Evolutionary conservation across 2,888 invertebrate genomes (phyloP), one percentile per base, ranked within the genome.

Genomic region (Vanessa cardui): DNA sequence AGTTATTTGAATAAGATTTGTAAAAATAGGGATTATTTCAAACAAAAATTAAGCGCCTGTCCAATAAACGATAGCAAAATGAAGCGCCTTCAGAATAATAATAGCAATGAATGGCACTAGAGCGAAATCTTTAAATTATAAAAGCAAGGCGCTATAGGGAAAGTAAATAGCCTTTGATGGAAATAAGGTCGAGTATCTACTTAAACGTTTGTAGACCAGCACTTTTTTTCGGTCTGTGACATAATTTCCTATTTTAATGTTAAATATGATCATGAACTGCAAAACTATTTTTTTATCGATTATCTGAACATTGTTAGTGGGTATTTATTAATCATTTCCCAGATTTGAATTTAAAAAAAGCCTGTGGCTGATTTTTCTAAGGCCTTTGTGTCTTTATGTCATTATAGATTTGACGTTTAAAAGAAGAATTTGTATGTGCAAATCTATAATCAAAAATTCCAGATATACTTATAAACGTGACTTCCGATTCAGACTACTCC

Each of bases 111-210:
- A 45, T 44, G 45, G 31, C 54, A 52, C 45, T 33, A 46, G 45
- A 56, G 18, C 45, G 21, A 15, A 63, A 21, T 56, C 54, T 45
- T 54, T 26, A 8, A 63, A 52, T 52, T 44, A 44, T 33, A 52
- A 39, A 54, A 31, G 52, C 52, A 26, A 39, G 39, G 39, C 39
- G 39, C 39, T 26, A 16, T 54, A 16, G 21, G 16, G 16, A 31
- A n/a, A 52, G 62, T 62, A 62, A 64, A 64, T 58, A 31, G 62
- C 64, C 56, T 62, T 59, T 69, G 58, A 68, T 39, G 46, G 58
- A 31, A 69, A 69, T 62, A 62, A 59, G 69, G 69, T 69, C 69
- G 59, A 69, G 65, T 52, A 12, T 18, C 52, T 62, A 62, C 65
- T 69, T 58, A 8, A 39, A 15, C 20, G 59, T n/a, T 46, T 54